Conservation (phyloP, 2,888 invertebrate species). For the Augochlorella aurata region DNA sequence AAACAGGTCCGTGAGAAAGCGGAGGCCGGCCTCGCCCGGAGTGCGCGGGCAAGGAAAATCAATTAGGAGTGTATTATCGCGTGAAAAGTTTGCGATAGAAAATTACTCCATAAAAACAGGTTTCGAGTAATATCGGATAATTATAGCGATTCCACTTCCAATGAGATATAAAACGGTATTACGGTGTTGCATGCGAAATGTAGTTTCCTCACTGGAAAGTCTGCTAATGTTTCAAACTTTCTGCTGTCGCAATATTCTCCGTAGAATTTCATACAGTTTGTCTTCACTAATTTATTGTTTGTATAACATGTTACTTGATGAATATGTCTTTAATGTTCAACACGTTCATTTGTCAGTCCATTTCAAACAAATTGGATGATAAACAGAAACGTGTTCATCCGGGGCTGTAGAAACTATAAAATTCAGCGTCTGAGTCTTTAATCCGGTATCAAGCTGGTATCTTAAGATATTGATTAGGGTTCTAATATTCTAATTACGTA, state of each 20-base stretch:
- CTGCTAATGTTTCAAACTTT: not conserved
- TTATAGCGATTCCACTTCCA: not conserved
- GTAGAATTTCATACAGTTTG: not conserved
- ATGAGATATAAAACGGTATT: not conserved
- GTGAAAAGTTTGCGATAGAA: constrained; percentile 30
- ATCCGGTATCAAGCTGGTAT: too few relatives aligned
- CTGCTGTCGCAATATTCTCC: not conserved
- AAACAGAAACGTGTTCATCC: too few relatives aligned
- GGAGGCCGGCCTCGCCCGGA: not conserved
- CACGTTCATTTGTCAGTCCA: too few relatives aligned
- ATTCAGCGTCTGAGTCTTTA: too few relatives aligned
- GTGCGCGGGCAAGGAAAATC: constrained; percentile 31
- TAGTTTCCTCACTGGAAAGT: not conserved
- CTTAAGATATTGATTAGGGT: too few relatives aligned
- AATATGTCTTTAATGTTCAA: too few relatives aligned
- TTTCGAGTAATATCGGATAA: constrained; percentile 1
- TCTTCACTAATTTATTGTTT: not conserved
- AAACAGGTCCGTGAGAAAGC: constrained; percentile 8
- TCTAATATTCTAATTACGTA: too few relatives aligned
- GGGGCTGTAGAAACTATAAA: too few relatives aligned
- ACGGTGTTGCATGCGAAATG: not conserved
- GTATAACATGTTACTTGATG: not conserved
- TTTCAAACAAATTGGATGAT: too few relatives aligned
- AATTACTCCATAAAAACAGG: constrained; percentile 4
- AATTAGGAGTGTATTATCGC: constrained; percentile 36